These are phyloP conservation scores for Apamea anceps DNA, from an alignment of 2,888 invertebrate species.

Conservation along the genomic window DNA sequence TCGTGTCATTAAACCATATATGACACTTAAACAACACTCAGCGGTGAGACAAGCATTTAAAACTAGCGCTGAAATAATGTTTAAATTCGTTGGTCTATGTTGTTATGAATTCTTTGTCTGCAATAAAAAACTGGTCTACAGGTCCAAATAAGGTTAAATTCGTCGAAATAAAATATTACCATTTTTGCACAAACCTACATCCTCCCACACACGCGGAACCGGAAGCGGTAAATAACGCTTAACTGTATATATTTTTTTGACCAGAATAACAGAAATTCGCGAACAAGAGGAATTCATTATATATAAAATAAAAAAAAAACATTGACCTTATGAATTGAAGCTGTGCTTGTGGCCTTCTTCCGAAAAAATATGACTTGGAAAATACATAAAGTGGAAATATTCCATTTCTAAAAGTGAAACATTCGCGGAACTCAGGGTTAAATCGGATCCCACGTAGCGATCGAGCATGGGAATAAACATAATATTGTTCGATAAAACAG, in stretches of 20 bases:
- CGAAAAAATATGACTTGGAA: not conserved
- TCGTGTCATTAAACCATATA: slow-evolving; percentile 62
- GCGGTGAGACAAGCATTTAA: slow-evolving; percentile 32
- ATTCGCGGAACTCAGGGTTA: slow-evolving; percentile 20
- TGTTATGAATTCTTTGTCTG: slow-evolving; percentile 28
- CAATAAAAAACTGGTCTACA: slow-evolving; percentile 33
- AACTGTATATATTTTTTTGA: slow-evolving; percentile 23
- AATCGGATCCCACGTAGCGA: slow-evolving; percentile 35
- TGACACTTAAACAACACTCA: slow-evolving; percentile 53
- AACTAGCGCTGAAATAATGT: slow-evolving; percentile 37
- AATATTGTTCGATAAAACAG: slow-evolving; percentile 73
- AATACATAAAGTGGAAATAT: not conserved
- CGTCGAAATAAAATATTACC: slow-evolving; percentile 36
- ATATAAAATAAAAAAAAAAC: not conserved
- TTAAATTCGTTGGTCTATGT: slow-evolving; percentile 26
- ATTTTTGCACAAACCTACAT: slow-evolving; percentile 45
- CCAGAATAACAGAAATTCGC: slow-evolving; percentile 32
- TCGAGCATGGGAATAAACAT: slow-evolving; percentile 53
- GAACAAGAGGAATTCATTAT: slow-evolving; percentile 7
- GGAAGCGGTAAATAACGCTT: slow-evolving; percentile 49
- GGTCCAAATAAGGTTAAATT: slow-evolving; percentile 45
- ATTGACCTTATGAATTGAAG: slow-evolving; percentile 17
- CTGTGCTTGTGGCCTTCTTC: not conserved
- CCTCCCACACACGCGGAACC: slow-evolving; percentile 40
- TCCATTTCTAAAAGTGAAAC: slow-evolving; percentile 1